A percentile compares a stretch with the other conserved stretches of the same genome.
Evolutionary conservation across 2,797 vertebrate species (phyloP).

Genomic region (Myotis findleyi): DNA sequence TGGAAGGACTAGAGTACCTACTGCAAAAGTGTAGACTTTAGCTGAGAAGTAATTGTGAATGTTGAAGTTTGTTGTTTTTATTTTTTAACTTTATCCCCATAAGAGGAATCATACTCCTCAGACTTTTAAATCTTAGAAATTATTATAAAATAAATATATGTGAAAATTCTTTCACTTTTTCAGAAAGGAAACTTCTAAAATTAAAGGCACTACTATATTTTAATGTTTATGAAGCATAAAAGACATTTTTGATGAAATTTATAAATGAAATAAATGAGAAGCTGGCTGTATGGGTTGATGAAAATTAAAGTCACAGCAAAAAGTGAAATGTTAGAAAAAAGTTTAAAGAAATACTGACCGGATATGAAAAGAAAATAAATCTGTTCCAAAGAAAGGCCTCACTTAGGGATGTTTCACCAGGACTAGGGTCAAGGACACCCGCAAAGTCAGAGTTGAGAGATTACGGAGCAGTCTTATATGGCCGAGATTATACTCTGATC

Average conservation of each 20-base stretch:
- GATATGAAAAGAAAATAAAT: slow-evolving; percentile 25
- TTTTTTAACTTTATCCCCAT: slow-evolving; percentile 24
- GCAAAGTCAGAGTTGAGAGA: neutral
- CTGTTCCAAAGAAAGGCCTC: neutral
- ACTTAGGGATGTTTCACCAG: neutral
- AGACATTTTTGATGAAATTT: neutral
- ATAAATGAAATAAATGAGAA: slow-evolving; percentile 30
- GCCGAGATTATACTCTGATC: neutral
- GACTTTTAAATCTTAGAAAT: slow-evolving; percentile 12
- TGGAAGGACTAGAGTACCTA: neutral
- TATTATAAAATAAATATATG: neutral
- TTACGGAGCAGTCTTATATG: neutral
- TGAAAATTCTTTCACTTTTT: slow-evolving; percentile 31
- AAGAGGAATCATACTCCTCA: neutral
- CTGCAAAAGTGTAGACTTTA: neutral
- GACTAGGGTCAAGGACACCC: neutral
- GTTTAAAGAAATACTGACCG: neutral
- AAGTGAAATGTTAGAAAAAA: neutral
- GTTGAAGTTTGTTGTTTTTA: neutral
- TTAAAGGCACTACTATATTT: neutral
- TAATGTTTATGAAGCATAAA: slow-evolving; percentile 38
- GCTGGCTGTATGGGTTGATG: neutral
- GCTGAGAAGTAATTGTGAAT: neutral
- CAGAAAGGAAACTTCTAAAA: slow-evolving; percentile 7
- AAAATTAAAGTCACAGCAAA: neutral